phyloP scores from a whole-genome alignment of 1,140 invertebrate genomes.

The Rhagoletis zephyria region DNA sequence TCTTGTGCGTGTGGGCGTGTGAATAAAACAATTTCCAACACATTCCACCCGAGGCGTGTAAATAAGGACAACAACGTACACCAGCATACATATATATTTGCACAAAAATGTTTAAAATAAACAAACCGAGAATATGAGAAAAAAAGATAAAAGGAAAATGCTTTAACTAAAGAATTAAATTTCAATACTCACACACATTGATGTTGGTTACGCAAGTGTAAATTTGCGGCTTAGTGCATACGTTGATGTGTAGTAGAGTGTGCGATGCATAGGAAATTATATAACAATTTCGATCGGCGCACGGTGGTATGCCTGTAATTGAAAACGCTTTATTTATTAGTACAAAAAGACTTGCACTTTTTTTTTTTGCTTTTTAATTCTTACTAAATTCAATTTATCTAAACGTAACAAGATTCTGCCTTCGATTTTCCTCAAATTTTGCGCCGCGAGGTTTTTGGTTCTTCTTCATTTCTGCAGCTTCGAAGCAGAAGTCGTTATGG shows the following conservation, averaged over 20 bases:
- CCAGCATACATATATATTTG: not conserved
- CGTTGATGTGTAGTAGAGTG: not conserved
- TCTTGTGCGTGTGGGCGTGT: constrained; percentile 19
- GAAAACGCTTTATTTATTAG: too few relatives aligned
- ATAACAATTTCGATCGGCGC: not conserved
- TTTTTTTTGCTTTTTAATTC: too few relatives aligned
- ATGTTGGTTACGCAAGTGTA: not conserved
- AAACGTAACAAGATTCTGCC: too few relatives aligned
- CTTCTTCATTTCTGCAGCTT: too few relatives aligned
- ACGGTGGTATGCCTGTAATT: not conserved
- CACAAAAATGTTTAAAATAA: not conserved
- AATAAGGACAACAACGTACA: not conserved
- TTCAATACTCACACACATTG: constrained; percentile 11
- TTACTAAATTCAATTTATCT: too few relatives aligned
- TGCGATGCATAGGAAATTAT: not conserved
- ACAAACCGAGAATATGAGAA: not conserved
- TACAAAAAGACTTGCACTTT: too few relatives aligned
- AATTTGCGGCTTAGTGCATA: not conserved
- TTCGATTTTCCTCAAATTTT: too few relatives aligned
- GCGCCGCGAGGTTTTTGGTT: too few relatives aligned
- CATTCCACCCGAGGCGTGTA: constrained; percentile 16
- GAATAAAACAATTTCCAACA: constrained; percentile 46
- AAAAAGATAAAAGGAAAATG: not conserved
- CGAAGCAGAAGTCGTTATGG: too few relatives aligned
- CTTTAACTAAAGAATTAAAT: not conserved